Conservation (phyloP, 2,113 vertebrate species). For the Cryptomyrus ogoouensis region DNA sequence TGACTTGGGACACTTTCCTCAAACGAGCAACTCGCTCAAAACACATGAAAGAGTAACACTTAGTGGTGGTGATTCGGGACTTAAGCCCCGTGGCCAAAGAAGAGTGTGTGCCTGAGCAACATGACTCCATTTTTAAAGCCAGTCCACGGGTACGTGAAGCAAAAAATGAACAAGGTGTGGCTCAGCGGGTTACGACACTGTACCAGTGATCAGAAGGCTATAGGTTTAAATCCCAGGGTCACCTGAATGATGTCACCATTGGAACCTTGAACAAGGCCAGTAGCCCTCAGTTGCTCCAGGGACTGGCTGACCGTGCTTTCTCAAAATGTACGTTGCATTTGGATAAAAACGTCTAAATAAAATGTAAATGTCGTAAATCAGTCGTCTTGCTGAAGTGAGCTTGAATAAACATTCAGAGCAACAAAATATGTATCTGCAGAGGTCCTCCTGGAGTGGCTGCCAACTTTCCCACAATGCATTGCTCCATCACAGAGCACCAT, state of each 20-base stretch:
- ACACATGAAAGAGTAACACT: background rate
- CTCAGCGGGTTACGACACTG: background rate
- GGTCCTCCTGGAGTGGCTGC: background rate
- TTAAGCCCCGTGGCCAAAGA: background rate
- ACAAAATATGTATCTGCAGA: background rate
- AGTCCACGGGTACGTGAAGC: background rate
- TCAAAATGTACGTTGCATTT: too few species aligned
- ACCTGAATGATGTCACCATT: background rate
- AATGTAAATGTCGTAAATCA: background rate
- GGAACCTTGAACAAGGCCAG: background rate
- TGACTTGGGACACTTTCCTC: background rate
- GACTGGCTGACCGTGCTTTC: background rate
- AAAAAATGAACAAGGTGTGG: background rate
- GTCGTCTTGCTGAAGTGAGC: background rate
- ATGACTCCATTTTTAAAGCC: background rate
- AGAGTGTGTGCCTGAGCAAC: background rate
- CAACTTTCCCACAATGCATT: background rate
- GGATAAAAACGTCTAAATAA: background rate
- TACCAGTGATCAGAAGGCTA: background rate
- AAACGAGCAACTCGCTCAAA: background rate
- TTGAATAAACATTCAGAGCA: background rate
- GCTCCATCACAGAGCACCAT: background rate
- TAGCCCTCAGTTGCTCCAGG: background rate
- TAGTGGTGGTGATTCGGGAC: background rate
- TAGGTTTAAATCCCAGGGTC: background rate